These are phyloP conservation scores for Melipona bicolor DNA, from an alignment of 2,888 invertebrate species.

Conservation along the genomic window DNA sequence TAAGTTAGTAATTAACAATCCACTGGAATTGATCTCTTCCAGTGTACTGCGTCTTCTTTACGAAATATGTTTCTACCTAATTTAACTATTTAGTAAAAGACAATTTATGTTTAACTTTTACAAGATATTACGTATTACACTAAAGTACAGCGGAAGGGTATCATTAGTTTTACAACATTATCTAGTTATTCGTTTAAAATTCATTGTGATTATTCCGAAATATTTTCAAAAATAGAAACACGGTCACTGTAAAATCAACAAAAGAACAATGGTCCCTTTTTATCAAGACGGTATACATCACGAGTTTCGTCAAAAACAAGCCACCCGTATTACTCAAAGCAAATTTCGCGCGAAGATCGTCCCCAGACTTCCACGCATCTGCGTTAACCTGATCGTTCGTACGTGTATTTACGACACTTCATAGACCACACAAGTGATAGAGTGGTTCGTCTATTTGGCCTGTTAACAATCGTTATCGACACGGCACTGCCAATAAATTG, in stretches of 20 bases:
- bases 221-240: not conserved
- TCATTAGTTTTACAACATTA: too few relatives aligned
- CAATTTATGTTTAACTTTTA: too few relatives aligned
- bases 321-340: not conserved
- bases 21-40: too few relatives aligned
- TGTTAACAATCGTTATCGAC: slow-evolving; percentile 7
- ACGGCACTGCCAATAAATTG: not conserved
- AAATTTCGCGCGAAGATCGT: not conserved
- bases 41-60: too few relatives aligned
- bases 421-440: not conserved
- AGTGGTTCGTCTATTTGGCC: not conserved
- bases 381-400: not conserved
- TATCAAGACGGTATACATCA: not conserved
- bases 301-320: not conserved
- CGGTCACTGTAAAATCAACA: not conserved
- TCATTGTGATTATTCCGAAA: too few relatives aligned
- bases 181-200: too few relatives aligned
- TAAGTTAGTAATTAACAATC: too few relatives aligned
- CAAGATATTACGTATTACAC: too few relatives aligned
- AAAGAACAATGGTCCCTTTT: accelerated
- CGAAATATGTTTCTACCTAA: too few relatives aligned
- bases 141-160: too few relatives aligned
- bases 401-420: not conserved
- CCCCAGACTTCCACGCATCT: not conserved
- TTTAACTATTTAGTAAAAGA: too few relatives aligned